Percentiles rank a stretch among this genome's conserved stretches.
phyloP scores from a whole-genome alignment of 2,113 vertebrate species.

The Azemiops feae region DNA sequence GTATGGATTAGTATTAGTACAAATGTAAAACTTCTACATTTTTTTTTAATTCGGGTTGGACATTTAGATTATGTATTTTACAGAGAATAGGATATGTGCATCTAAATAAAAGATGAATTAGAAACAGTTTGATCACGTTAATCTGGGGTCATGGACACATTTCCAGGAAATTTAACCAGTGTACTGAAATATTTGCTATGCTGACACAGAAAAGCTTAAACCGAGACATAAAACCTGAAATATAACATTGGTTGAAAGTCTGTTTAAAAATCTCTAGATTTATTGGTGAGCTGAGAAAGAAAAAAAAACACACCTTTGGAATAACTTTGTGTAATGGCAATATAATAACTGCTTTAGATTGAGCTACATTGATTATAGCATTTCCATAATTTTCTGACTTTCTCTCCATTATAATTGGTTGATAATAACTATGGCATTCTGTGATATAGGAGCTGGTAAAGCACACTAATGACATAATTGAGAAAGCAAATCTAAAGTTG shows the following conservation, averaged over 20 bases:
- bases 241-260: background rate
- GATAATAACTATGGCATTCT: background rate
- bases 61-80: background rate
- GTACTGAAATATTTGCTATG: background rate
- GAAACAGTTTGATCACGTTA: background rate
- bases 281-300: background rate
- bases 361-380: background rate
- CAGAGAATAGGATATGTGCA: background rate
- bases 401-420: background rate
- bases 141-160: background rate
- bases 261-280: background rate
- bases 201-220: background rate
- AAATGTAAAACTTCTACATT: background rate
- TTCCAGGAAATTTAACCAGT: background rate
- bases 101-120: background rate
- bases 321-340: background rate
- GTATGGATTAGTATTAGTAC: background rate
- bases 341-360: background rate
- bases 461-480: conserved; percentile 83
- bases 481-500: conserved; percentile 87
- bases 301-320: background rate
- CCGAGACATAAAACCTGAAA: background rate
- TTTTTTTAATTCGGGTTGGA: background rate
- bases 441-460: conserved; percentile 87
- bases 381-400: background rate